Percentiles rank a stretch among this genome's conserved stretches.
Conservation (phyloP, 1,140 invertebrate species). For the Meloidogyne hapla region DNA sequence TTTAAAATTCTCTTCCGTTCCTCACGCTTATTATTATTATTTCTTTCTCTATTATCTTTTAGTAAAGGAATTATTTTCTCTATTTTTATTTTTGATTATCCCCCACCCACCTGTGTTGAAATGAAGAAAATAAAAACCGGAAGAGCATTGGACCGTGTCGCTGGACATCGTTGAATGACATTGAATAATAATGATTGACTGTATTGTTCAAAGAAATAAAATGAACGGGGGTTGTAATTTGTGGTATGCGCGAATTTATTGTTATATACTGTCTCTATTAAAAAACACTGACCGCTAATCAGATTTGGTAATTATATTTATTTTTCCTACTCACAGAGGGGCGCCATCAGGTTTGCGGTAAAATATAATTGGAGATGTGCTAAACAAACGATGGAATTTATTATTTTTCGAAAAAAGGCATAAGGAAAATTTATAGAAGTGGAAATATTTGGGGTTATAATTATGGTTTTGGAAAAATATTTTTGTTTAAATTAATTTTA, state of each 20-base stretch:
- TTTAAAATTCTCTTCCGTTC: too few relatives aligned
- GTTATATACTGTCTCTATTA: background rate
- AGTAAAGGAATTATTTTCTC: too few relatives aligned
- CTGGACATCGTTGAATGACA: too few relatives aligned
- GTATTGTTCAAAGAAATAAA: background rate
- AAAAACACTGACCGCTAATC: conserved; percentile 5
- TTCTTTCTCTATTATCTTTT: too few relatives aligned
- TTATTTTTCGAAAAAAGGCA: background rate
- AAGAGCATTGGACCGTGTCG: too few relatives aligned
- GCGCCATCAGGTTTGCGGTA: background rate
- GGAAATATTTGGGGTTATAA: too few relatives aligned
- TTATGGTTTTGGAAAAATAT: too few relatives aligned
- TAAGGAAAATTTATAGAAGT: background rate
- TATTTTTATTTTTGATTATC: too few relatives aligned
- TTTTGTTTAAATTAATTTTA: too few relatives aligned
- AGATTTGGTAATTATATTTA: background rate
- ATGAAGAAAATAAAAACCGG: too few relatives aligned
- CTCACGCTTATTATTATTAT: too few relatives aligned
- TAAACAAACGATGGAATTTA: conserved; percentile 6
- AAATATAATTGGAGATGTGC: background rate
- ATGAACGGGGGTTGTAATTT: background rate
- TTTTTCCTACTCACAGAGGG: background rate
- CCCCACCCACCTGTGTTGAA: too few relatives aligned
- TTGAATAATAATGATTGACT: background rate
- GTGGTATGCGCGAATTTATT: background rate